A percentile compares a stretch with the other conserved stretches of the same genome.
Evolutionary conservation across 2,113 vertebrate species (phyloP).

Genomic region (Haliaeetus leucogaster): DNA sequence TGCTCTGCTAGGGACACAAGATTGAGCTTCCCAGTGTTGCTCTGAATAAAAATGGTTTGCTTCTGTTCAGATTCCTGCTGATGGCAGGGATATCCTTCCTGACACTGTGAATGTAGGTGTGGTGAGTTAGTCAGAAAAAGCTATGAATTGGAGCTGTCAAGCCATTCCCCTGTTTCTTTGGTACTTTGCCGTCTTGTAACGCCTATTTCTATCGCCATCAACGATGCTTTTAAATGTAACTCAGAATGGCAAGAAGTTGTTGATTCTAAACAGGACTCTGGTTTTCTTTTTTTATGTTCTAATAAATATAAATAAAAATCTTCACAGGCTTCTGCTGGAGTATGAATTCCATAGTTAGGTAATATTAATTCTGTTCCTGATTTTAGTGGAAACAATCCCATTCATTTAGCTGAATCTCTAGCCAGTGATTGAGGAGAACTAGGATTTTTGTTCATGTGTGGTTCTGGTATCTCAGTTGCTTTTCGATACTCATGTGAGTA

Average conservation of each 20-base stretch:
- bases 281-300: not conserved
- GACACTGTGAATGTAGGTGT: not conserved
- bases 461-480: not conserved
- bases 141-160: not conserved
- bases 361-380: not conserved
- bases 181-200: not conserved
- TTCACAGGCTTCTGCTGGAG: not conserved
- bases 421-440: not conserved
- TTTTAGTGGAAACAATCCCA: not conserved
- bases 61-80: not conserved
- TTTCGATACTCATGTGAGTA: not conserved
- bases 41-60: not conserved
- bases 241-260: not conserved
- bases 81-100: not conserved
- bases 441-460: not conserved
- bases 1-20: not conserved
- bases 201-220: not conserved
- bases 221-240: not conserved
- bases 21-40: not conserved
- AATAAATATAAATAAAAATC: not conserved
- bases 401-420: not conserved
- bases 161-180: not conserved
- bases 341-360: not conserved
- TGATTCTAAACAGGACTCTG: not conserved
- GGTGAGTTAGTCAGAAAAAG: not conserved